Evolutionary conservation across 2,888 invertebrate genomes (phyloP), one percentile per base, ranked within the genome.

Genomic region (Tholera decimalis): DNA sequence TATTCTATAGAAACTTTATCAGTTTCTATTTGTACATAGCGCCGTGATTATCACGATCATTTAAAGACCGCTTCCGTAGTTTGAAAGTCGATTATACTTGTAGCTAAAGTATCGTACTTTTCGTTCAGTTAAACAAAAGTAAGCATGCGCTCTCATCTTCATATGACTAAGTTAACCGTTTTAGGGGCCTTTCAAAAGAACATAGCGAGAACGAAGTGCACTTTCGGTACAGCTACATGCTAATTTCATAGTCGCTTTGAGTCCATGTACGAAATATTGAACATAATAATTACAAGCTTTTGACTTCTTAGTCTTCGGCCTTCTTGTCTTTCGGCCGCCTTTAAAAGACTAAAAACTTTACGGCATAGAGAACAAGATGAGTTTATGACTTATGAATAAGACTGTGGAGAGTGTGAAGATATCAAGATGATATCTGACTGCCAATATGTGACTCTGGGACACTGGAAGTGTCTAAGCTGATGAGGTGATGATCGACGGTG

Each of bases 141-240:
- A 49, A 74, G 43, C 43, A 47, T 66, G 53, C 47, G 37, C 37
- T 73, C 35, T 46, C 74, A 67, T 74, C 75, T 74, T 69, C 79
- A 67, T 60, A 59, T 59, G 51, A 59, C 55, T 47, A 75, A 64
- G 24, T 56, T 79, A 56, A 74, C 55, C 59, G 47, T 49, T 73
- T 67, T 56, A 67, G 46, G 43, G 47, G 6, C 24, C 47, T 75
- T 79, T 79, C 53, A 65, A 77, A 68, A 49, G 47, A 80, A 64
- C 59, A 73, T 51, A 61, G 37, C 24, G 20, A 62, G 53, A 54
- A 39, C 24, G 62, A 28, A 74, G 59, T 79, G 73, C 73, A 79
- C 76, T 73, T 79, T 47, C 35, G 44, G 55, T 13, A 50, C 51
- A 67, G 53, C 75, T 74, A 66, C 74, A 73, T 73, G 73, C 79